These are phyloP conservation scores for Patella depressa DNA, from an alignment of 2,888 invertebrate genomes.

Conservation along the genomic window DNA sequence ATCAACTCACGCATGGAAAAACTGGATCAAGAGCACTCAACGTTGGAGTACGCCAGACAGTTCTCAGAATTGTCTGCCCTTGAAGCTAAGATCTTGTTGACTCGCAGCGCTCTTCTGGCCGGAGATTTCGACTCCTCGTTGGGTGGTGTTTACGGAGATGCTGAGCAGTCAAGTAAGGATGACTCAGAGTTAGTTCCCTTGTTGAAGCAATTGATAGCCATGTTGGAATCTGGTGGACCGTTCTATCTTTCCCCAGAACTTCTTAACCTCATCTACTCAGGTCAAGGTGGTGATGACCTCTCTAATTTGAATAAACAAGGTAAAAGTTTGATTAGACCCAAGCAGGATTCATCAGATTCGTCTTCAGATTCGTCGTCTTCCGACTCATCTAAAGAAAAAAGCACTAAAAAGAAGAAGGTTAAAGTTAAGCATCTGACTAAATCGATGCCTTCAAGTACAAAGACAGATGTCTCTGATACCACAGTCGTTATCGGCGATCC, in stretches of 20 bases:
- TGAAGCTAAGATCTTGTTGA: slow-evolving; percentile 63
- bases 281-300: slow-evolving; percentile 36
- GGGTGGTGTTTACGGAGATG: slow-evolving; percentile 63
- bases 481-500: slow-evolving; percentile 36
- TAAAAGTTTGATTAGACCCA: neutral
- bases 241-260: slow-evolving; percentile 62
- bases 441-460: neutral
- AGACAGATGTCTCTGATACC: neutral
- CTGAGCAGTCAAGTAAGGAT: slow-evolving; percentile 44
- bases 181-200: slow-evolving; percentile 66
- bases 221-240: slow-evolving; percentile 66
- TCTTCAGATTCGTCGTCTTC: neutral
- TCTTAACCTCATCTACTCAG: slow-evolving; percentile 53
- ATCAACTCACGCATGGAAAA: slow-evolving; percentile 57
- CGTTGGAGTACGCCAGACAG: slow-evolving; percentile 63
- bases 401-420: slow-evolving; percentile 27
- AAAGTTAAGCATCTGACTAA: neutral
- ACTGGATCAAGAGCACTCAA: slow-evolving; percentile 60
- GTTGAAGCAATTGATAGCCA: slow-evolving; percentile 64
- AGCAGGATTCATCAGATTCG: slow-evolving; percentile 5
- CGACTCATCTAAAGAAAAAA: slow-evolving; percentile 25
- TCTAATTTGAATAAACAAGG: neutral
- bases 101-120: slow-evolving; percentile 53
- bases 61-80: slow-evolving; percentile 59
- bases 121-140: slow-evolving; percentile 66